Evolutionary conservation across 2,888 invertebrate genomes (phyloP).

Genomic region (Pyrocoelia pectoralis): DNA sequence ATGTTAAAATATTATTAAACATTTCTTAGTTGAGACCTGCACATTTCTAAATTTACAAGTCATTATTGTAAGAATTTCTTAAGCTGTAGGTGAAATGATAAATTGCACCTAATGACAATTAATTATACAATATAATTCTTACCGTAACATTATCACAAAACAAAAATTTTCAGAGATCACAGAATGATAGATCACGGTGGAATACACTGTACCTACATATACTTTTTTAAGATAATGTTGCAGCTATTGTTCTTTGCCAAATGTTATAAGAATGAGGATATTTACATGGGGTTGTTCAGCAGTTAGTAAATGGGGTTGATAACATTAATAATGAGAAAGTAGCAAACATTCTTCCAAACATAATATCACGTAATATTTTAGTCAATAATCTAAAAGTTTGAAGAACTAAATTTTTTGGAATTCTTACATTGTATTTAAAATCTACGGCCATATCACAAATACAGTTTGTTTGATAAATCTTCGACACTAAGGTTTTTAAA

Average conservation of each 20-base stretch:
- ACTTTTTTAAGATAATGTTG: background rate
- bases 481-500: constrained; percentile 12
- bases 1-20: too few species aligned
- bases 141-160: too few species aligned
- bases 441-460: constrained; percentile 24
- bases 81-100: too few species aligned
- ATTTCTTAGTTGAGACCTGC: too few species aligned
- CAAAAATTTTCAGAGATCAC: too few species aligned
- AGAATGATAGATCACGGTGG: too few species aligned
- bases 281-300: background rate
- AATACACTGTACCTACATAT: background rate
- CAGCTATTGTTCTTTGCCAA: constrained; percentile 14
- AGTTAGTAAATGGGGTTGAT: background rate
- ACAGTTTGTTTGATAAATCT: constrained; percentile 15
- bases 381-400: constrained; percentile 17
- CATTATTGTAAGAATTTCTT: too few species aligned
- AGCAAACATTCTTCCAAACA: constrained; percentile 8
- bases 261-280: constrained; percentile 12
- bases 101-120: too few species aligned
- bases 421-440: constrained; percentile 18
- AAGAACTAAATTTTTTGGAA: constrained; percentile 14
- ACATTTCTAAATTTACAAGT: too few species aligned
- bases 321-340: background rate
- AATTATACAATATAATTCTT: too few species aligned
- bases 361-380: constrained; percentile 16